Conservation (phyloP, 2,888 invertebrate genomes). For the Branchellion lobata region DNA sequence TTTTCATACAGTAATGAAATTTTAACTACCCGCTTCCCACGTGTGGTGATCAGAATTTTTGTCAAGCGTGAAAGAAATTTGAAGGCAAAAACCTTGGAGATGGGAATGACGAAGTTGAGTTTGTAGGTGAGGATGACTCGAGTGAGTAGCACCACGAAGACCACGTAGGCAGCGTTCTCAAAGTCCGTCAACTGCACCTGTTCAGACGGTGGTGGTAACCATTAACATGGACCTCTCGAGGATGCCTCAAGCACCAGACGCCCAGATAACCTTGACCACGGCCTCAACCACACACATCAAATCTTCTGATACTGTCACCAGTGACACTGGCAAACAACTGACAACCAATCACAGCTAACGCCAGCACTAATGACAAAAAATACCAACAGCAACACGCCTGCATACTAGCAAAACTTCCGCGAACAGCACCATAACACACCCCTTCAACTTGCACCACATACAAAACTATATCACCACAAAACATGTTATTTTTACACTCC, state of each 20-base stretch:
- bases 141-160: constrained; percentile 93
- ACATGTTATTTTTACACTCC: too few relatives aligned
- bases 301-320: not conserved
- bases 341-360: too few relatives aligned
- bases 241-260: not conserved
- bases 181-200: constrained; percentile 93
- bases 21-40: too few relatives aligned
- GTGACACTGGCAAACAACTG: not conserved
- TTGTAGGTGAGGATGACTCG: constrained; percentile 93
- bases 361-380: too few relatives aligned
- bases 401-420: too few relatives aligned
- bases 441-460: too few relatives aligned
- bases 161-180: constrained; percentile 97
- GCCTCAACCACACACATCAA: not conserved
- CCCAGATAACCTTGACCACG: not conserved
- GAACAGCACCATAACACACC: too few relatives aligned
- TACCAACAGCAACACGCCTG: too few relatives aligned
- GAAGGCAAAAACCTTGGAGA: constrained; percentile 79
- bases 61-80: too few relatives aligned
- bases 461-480: too few relatives aligned
- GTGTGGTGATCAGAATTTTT: too few relatives aligned
- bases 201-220: constrained; percentile 39
- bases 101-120: constrained; percentile 92
- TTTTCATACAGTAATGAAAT: too few relatives aligned
- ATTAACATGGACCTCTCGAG: not conserved